Conservation (phyloP, 2,113 vertebrate genomes). For the Phalacrocorax brasilianus region DNA sequence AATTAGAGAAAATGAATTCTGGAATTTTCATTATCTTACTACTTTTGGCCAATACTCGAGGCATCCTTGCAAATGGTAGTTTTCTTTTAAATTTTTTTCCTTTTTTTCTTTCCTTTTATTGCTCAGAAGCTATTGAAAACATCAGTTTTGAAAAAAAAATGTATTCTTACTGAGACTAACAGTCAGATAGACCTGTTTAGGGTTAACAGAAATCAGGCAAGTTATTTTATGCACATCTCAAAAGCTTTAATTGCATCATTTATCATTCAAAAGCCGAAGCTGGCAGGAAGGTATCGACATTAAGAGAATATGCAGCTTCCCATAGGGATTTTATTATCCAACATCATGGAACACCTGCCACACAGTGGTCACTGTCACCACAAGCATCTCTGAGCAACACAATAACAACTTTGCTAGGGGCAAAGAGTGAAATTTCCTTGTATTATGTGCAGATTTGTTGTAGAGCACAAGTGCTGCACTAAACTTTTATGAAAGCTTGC, state of each 20-base stretch:
- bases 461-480: not conserved
- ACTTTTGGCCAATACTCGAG: not conserved
- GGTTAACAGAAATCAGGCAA: conserved; percentile 8
- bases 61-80: not conserved
- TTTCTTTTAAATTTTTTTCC: not conserved
- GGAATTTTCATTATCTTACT: not conserved
- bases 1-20: not conserved
- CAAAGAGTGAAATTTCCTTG: conserved; percentile 14
- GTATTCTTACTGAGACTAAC: not conserved
- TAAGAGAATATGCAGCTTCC: conserved; percentile 28
- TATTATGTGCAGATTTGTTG: not conserved
- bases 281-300: conserved; percentile 27
- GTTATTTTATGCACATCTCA: conserved; percentile 37
- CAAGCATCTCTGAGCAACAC: not conserved
- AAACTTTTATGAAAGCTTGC: not conserved
- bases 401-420: conserved; percentile 5
- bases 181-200: not conserved
- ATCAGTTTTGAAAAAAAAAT: not conserved
- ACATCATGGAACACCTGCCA: conserved; percentile 26
- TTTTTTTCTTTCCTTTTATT: not conserved
- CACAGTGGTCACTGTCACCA: conserved; percentile 14
- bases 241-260: conserved; percentile 60
- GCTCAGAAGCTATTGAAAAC: not conserved
- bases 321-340: conserved; percentile 37
- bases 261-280: conserved; percentile 47